These are phyloP conservation scores for Argya squamiceps DNA, from an alignment of 2,797 vertebrate genomes.

Conservation along the genomic window DNA sequence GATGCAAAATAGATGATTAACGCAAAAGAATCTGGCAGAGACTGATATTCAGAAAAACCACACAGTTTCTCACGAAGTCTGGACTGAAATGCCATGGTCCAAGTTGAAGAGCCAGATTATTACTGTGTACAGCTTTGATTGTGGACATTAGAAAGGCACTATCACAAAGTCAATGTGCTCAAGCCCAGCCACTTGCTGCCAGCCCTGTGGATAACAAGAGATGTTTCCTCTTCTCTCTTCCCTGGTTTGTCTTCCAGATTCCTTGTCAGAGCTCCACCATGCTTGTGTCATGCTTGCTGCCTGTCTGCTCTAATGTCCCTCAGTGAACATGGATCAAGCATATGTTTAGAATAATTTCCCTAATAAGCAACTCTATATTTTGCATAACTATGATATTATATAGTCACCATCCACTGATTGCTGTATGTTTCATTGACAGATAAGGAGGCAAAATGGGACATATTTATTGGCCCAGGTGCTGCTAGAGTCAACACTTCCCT, in stretches of 20 bases:
- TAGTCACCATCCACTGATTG: neutral
- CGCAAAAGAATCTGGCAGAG: neutral
- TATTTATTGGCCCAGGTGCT: neutral
- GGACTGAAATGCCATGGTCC: neutral
- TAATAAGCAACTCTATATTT: neutral
- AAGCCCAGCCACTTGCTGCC: neutral
- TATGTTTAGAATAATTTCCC: neutral
- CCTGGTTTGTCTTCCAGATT: neutral
- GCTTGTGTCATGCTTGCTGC: neutral
- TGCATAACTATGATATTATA: neutral
- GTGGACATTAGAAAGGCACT: neutral
- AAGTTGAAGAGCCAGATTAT: neutral
- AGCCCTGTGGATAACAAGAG: neutral
- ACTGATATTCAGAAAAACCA: neutral
- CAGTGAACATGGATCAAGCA: neutral
- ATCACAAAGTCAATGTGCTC: neutral
- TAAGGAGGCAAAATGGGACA: neutral
- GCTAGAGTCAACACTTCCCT: neutral
- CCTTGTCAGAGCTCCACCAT: neutral
- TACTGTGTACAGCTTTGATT: neutral
- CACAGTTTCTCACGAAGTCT: neutral
- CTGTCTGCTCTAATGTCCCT: neutral
- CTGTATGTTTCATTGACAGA: neutral
- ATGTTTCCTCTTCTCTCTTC: neutral
- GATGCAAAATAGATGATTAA: neutral